Evolutionary conservation across 2,888 invertebrate species (phyloP), one percentile per base, ranked within the genome.

Genomic region (Aphodius granarius): DNA sequence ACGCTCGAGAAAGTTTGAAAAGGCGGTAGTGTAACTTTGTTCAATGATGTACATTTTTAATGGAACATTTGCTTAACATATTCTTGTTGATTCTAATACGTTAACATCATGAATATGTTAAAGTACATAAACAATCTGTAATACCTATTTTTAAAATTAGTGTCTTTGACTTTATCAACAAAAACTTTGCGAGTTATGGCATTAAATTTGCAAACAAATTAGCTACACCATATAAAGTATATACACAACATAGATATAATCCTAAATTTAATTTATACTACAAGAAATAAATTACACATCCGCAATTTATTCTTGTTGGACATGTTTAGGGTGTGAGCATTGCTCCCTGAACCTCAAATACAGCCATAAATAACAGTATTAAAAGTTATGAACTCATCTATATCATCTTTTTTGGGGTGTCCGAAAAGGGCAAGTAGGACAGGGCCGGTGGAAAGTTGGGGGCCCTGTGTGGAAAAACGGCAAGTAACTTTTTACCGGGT

Each of bases 381-480:
- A 19, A 68, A 19, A 68, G 21, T 68, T 68, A 68, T 68, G 20
- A 19, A 68, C 68, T 19, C 13, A 66, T 18, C 66, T 68, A 68
- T 68, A 20, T 68, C 68, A 19, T 22, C 16, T 22, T 21, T n/a
- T 21, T 13, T 66, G 18, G 19, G 16, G n/a, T 22, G 20, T 68
- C 22, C 22, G 21, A 22, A n/a, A n/a, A n/a, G 68, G 68, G 6
- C 22, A n/a, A 20, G 21, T n/a, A n/a, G 20, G 22, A 20, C n/a
- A n/a, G 68, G n/a, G 20, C 21, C 22, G 16, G 21, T 68, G 21
- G 22, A 68, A 68, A 68, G 68, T 68, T 68, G 20, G 16, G 2
- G 19, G 68, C 22, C 5, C n/a, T 6, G 68, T 20, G 20, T n/a
- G 65, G 6, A 68, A 20, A 68, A 13, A n/a, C 22, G 68, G 20